Conservation (phyloP, 2,888 invertebrate species). For the Cephus runcator region DNA sequence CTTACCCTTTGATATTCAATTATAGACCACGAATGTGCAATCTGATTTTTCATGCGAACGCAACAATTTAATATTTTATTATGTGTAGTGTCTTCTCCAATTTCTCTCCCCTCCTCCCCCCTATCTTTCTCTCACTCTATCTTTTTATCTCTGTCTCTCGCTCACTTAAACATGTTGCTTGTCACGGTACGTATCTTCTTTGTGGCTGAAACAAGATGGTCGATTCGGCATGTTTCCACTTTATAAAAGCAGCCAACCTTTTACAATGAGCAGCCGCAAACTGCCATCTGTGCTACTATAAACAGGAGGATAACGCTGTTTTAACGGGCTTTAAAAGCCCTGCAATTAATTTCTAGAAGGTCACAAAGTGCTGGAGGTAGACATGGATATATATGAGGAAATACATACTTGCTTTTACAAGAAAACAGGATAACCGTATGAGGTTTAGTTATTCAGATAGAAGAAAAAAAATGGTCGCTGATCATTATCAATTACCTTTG, state of each 20-base stretch:
- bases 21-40: too few species aligned
- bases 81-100: background rate
- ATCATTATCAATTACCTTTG: background rate
- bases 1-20: too few species aligned
- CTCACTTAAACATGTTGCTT: background rate
- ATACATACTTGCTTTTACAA: background rate
- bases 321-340: slow-evolving; percentile 1
- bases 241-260: background rate
- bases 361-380: background rate
- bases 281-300: background rate
- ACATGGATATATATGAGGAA: background rate
- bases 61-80: background rate
- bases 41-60: too few species aligned
- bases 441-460: background rate
- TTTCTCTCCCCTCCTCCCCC: too few species aligned
- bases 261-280: background rate
- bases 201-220: background rate
- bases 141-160: background rate
- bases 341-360: background rate
- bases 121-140: too few species aligned
- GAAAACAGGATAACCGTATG: background rate
- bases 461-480: background rate
- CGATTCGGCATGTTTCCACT: background rate
- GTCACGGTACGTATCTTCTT: background rate
- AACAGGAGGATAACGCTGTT: background rate